These are phyloP conservation scores for Bellardia pandia DNA, from an alignment of 2,888 invertebrate species.

Conservation along the genomic window DNA sequence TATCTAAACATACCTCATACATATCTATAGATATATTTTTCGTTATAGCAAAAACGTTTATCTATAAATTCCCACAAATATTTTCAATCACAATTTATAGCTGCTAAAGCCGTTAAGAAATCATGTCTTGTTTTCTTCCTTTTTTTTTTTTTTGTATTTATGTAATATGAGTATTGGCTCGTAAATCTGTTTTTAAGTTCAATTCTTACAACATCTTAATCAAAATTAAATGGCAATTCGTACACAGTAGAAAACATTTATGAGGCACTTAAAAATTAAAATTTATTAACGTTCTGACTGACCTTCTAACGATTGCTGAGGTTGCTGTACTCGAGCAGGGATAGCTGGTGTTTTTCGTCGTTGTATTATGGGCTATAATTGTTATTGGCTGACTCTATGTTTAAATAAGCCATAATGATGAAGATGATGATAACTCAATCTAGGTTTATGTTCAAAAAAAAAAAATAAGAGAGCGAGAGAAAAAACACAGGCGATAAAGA, in stretches of 20 bases:
- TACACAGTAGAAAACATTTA: conserved; percentile 51
- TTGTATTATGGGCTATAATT: conserved; percentile 5
- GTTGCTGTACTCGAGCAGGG: not conserved
- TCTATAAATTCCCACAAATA: conserved; percentile 46
- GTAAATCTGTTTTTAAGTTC: conserved; percentile 42
- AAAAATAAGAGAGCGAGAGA: not conserved
- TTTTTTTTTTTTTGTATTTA: not conserved
- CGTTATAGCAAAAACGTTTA: conserved; percentile 4
- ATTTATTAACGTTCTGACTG: conserved; percentile 46
- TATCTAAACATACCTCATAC: not conserved
- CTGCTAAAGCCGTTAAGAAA: not conserved
- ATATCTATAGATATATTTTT: conserved; percentile 7
- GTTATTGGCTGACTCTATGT: conserved; percentile 23
- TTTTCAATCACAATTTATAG: conserved; percentile 50
- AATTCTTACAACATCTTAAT: conserved; percentile 38
- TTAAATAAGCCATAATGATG: conserved; percentile 4
- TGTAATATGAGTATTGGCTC: not conserved
- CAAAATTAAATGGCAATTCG: conserved; percentile 40
- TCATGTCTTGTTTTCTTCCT: not conserved
- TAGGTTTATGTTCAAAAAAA: not conserved
- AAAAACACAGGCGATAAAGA: not conserved
- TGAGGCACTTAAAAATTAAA: conserved; percentile 44
- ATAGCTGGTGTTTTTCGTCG: not conserved
- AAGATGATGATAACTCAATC: conserved; percentile 45
- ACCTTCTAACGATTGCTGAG: not conserved